Evolutionary conservation across 2,888 invertebrate genomes (phyloP), one percentile per base, ranked within the genome.

Genomic region (Atherix ibis): DNA sequence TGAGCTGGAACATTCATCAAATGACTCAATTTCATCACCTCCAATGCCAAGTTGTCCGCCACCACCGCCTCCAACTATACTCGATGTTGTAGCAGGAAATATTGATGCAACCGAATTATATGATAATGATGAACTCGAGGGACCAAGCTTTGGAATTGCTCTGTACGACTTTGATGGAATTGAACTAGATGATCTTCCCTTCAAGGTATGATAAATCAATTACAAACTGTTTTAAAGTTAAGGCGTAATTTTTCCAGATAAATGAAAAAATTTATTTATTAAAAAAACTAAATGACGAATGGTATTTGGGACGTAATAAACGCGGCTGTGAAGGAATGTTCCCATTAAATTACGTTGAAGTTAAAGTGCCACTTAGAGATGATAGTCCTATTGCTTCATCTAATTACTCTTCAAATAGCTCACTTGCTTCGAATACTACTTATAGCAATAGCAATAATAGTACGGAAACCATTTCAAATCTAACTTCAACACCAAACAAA

Each of bases 11-110:
- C 27, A 35, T 32, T 9, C 27, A 4, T 27, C 13, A 9, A 14
- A 25, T 19, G 35, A 36, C 27, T 27, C 63, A 13, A 68, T 70
- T 41, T 54, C 64, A 2, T 79, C 79, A 15, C 79, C 76, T 0
- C 83, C 84, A 1, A 83, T 84, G 82, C 84, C 84, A 6, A 70
- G 68, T 26, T 66, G 77, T 43, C 81, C 83, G 5, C 80, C 84
- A 3, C 83, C 83, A 2, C 75, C 79, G 27, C 80, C 78, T 3
- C 81, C 82, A 2, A 54, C 58, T 14, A 35, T 53, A 34, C 38
- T 56, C 28, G 53, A 67, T 57, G 54, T 56, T 4, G 54, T 56
- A 31, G 43, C 46, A 3, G 56, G 55, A 19, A 50, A 51, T 37
- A 50, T 49, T 16, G 59, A 58, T 41, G 57, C 57, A 5, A 24